Evolutionary conservation across 2,888 invertebrate species (phyloP).

Genomic region (Xylota segnis): DNA sequence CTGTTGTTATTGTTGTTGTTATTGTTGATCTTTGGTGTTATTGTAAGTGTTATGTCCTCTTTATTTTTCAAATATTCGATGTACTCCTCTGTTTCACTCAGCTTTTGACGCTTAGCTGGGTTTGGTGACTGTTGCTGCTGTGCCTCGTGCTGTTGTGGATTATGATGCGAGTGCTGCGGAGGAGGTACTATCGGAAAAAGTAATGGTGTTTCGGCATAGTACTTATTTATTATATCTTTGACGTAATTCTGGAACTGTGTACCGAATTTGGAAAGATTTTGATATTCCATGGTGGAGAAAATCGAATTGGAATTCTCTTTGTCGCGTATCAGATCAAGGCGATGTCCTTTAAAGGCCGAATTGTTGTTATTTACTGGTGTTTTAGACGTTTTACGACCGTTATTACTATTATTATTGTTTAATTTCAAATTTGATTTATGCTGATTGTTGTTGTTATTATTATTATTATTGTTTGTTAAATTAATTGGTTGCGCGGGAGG

Average conservation of each 20-base stretch:
- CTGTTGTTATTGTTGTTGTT: constrained; percentile 47
- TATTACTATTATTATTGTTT: constrained; percentile 76
- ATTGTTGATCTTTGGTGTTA: constrained; percentile 80
- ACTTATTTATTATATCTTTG: constrained; percentile 84
- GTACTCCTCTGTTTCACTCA: constrained; percentile 83
- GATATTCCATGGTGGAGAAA: constrained; percentile 83
- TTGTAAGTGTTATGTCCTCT: constrained; percentile 84
- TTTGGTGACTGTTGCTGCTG: constrained; percentile 51
- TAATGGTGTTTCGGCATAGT: constrained; percentile 83
- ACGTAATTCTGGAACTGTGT: constrained; percentile 84
- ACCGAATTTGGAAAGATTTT: constrained; percentile 83
- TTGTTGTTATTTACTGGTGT: constrained; percentile 74
- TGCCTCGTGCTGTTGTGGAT: constrained; percentile 68
- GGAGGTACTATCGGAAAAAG: constrained; percentile 80
- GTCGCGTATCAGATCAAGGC: constrained; percentile 79
- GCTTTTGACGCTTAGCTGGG: constrained; percentile 79
- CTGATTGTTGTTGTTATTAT: constrained; percentile 75
- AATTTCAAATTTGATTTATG: constrained; percentile 68
- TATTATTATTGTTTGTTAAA: constrained; percentile 76
- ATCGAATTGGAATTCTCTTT: constrained; percentile 80
- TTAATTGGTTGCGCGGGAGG: constrained; percentile 84
- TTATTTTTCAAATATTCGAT: constrained; percentile 84
- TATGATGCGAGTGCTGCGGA: constrained; percentile 77
- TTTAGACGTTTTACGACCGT: constrained; percentile 77
- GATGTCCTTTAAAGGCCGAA: constrained; percentile 79